Evolutionary conservation across 2,797 vertebrate species (phyloP).

Genomic region (Naso thynnoides): DNA sequence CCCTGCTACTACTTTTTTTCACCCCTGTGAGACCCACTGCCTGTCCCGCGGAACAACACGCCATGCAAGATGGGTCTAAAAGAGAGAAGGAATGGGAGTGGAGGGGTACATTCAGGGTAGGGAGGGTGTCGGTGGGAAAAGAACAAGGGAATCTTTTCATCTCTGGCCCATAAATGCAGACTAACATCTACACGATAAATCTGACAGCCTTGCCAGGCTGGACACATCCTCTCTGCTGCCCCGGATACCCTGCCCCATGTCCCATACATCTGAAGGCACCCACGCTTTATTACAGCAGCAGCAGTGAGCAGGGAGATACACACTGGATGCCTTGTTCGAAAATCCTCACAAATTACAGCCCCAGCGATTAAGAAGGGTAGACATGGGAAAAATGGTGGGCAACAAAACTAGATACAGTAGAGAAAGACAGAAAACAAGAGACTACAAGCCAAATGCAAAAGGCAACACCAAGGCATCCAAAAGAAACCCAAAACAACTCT

Average conservation of each 20-base stretch:
- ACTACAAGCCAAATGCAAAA: constrained; percentile 25
- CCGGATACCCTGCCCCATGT: constrained; percentile 65
- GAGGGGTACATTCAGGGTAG: constrained; percentile 68
- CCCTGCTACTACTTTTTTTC: constrained; percentile 48
- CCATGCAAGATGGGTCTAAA: constrained; percentile 62
- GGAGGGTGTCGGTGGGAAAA: constrained; percentile 69
- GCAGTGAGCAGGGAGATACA: constrained; percentile 51
- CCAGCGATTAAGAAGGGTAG: constrained; percentile 57
- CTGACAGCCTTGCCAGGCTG: constrained; percentile 63
- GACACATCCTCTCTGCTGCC: constrained; percentile 71
- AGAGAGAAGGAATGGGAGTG: constrained; percentile 58
- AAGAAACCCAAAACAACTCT: constrained; percentile 43
- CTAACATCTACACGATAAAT: constrained; percentile 83
- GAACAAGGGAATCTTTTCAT: constrained; percentile 88
- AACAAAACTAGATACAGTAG: constrained; percentile 37
- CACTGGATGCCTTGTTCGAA: constrained; percentile 79
- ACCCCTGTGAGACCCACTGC: constrained; percentile 59
- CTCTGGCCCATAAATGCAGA: constrained; percentile 76
- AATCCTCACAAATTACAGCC: constrained; percentile 62
- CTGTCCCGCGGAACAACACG: constrained; percentile 46
- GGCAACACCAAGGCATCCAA: constrained; percentile 37
- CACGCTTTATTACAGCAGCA: constrained; percentile 51
- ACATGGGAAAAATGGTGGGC: constrained; percentile 43
- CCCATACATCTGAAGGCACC: constrained; percentile 70
- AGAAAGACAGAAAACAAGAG: constrained; percentile 54